These are phyloP conservation scores for Pseudocheirus occidentalis DNA, from an alignment of 2,797 vertebrate genomes.

Conservation along the genomic window DNA sequence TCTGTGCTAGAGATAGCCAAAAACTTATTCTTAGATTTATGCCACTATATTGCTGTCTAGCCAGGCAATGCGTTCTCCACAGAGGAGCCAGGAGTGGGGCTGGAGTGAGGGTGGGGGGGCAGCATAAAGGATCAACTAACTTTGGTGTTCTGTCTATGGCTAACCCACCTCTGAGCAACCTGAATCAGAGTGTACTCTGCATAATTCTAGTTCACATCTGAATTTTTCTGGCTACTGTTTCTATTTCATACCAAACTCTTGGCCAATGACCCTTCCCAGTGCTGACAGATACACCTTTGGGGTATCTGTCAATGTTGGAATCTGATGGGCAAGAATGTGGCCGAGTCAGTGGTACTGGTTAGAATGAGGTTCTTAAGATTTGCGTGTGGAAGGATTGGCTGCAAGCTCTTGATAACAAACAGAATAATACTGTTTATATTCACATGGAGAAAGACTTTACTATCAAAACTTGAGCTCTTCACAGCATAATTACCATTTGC, in stretches of 20 bases:
- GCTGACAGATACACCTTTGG: not conserved
- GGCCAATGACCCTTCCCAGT: not conserved
- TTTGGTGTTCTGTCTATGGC: not conserved
- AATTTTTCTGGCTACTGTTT: slow-evolving; percentile 43
- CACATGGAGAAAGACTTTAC: slow-evolving; percentile 66
- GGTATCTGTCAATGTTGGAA: slow-evolving; percentile 28
- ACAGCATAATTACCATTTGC: slow-evolving; percentile 81
- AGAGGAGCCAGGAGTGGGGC: not conserved
- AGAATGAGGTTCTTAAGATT: slow-evolving; percentile 7
- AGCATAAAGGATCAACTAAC: not conserved
- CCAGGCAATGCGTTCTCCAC: not conserved
- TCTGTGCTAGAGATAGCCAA: slow-evolving; percentile 6
- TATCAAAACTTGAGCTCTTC: slow-evolving; percentile 76
- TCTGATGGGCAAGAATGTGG: slow-evolving; percentile 1
- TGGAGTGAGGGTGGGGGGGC: not conserved
- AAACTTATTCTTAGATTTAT: not conserved
- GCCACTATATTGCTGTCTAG: not conserved
- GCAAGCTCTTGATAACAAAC: slow-evolving; percentile 75
- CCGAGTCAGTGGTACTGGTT: not conserved
- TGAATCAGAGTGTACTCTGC: not conserved
- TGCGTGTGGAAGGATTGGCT: slow-evolving; percentile 59
- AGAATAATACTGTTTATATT: slow-evolving; percentile 71
- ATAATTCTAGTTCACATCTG: slow-evolving; percentile 22
- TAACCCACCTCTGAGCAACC: not conserved
- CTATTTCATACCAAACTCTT: slow-evolving; percentile 18